phyloP scores from a whole-genome alignment of 1,140 invertebrate species.

The Sycophila sp. region DNA sequence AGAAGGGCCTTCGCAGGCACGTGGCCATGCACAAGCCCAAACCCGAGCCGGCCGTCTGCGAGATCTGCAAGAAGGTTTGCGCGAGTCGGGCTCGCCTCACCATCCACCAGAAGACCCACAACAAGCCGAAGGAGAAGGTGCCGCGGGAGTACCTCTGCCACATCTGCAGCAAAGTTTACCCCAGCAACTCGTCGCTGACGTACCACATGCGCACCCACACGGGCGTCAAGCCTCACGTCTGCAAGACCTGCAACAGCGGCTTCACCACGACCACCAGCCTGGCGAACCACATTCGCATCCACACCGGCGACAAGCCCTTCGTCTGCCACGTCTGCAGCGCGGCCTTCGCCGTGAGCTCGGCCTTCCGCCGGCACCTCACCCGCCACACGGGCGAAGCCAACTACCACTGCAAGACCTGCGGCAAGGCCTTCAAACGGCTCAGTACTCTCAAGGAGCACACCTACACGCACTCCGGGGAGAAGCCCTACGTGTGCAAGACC shows the following conservation, averaged over 20 bases:
- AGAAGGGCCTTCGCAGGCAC: conserved; percentile 61
- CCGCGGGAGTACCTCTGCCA: conserved; percentile 64
- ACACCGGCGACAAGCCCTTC: conserved; percentile 63
- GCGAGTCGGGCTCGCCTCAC: conserved; percentile 61
- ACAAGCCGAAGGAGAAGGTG: conserved; percentile 62
- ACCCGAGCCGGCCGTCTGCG: conserved; percentile 61
- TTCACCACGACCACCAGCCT: conserved; percentile 64
- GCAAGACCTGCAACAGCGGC: conserved; percentile 64
- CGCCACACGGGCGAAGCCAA: conserved; percentile 72
- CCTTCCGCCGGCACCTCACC: conserved; percentile 67
- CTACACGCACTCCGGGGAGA: conserved; percentile 69
- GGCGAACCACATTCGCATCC: conserved; percentile 64
- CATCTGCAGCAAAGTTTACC: conserved; percentile 65
- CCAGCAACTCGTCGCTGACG: conserved; percentile 63
- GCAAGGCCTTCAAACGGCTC: conserved; percentile 73
- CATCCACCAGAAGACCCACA: conserved; percentile 62
- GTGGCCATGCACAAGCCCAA: conserved; percentile 64
- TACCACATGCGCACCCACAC: conserved; percentile 66
- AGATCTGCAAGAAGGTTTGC: conserved; percentile 63
- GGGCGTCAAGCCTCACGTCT: conserved; percentile 64
- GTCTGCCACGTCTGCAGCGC: conserved; percentile 65
- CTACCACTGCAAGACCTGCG: conserved; percentile 71
- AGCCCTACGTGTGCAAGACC: conserved; percentile 69
- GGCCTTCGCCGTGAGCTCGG: conserved; percentile 63
- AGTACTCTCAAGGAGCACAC: conserved; percentile 70